Evolutionary conservation across 2,113 vertebrate species (phyloP), one percentile per base, ranked within the genome.

Genomic region (Eurypyga helias): DNA sequence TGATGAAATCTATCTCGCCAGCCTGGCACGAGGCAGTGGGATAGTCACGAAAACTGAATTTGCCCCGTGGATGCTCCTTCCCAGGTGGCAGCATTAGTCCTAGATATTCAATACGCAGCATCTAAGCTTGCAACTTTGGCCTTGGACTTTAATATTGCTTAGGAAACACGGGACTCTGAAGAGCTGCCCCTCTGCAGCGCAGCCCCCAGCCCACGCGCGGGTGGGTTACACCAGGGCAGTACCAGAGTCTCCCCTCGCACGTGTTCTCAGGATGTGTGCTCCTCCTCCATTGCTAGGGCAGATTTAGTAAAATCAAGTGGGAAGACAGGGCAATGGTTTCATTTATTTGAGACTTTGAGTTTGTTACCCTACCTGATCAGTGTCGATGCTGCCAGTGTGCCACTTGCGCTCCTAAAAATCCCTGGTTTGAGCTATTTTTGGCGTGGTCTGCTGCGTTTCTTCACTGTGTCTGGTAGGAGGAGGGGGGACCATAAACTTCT

Each of bases 371-470:
- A 91, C 25, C 43, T 73, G 12, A 43, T 34, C 29, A 54, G 45
- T 3, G 6, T 3, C 0, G 1, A 34, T 29, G 19, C 51, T 17
- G 4, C 66, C 12, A 14, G 8, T 4, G 20, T 9, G 4, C 33
- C 58, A 46, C 19, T 78, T 78, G 41, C n/a, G 14, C 52, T 75
- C 33, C 45, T 75, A 57, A 72, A 49, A 67, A 70, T 55, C 12
- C 34, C 13, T 13, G 5, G 58, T 89, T 73, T 0, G 1, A 67
- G 57, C 48, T 89, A 61, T 89, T 91, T 94, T 92, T 87, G 87
- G 81, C 36, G 34, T 60, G 19, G 48, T 78, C 69, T 94, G 72
- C 43, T 78, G 43, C 11, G 6, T 90, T 82, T 88, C 86, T 94
- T 86, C 46, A 87, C 48, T 71, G 29, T 38, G 71, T 73, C 72